Conservation (phyloP, 2,797 vertebrate genomes). For the Malacoctenus gilli region DNA sequence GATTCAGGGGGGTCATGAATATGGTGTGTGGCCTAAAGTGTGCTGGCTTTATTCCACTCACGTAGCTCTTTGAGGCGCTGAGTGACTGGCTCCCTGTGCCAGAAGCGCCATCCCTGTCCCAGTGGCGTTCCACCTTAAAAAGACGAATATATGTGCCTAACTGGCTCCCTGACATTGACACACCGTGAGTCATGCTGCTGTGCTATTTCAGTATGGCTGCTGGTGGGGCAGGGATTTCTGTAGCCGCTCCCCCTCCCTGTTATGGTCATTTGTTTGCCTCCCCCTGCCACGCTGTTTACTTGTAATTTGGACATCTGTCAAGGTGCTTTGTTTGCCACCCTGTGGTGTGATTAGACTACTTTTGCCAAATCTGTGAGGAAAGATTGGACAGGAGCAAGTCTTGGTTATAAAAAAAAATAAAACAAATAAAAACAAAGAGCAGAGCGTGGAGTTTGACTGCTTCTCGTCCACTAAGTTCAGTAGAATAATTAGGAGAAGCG, state of each 20-base stretch:
- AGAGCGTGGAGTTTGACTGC: constrained; percentile 38
- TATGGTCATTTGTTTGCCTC: constrained; percentile 70
- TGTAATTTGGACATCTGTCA: constrained; percentile 81
- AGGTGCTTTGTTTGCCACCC: constrained; percentile 71
- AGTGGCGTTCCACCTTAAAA: constrained; percentile 68
- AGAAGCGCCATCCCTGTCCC: constrained; percentile 57
- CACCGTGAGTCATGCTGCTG: constrained; percentile 66
- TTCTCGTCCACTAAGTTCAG: constrained; percentile 38
- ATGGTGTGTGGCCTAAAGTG: constrained; percentile 11
- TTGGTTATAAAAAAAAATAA: too few species aligned
- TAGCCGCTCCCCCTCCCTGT: constrained; percentile 40
- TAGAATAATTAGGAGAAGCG: constrained; percentile 57
- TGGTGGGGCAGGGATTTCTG: constrained; percentile 42
- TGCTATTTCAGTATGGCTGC: constrained; percentile 66
- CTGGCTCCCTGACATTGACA: constrained; percentile 71
- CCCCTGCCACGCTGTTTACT: constrained; percentile 69
- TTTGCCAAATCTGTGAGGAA: constrained; percentile 71
- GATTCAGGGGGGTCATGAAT: constrained; percentile 40
- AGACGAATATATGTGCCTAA: constrained; percentile 66
- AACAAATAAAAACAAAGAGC: constrained; percentile 45
- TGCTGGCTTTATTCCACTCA: constrained; percentile 47
- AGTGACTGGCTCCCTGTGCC: constrained; percentile 61
- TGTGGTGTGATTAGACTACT: constrained; percentile 63
- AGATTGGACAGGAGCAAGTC: constrained; percentile 55
- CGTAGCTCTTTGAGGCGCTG: constrained; percentile 52